Evolutionary conservation across 2,888 invertebrate species (phyloP).

Genomic region (Trachelus troglodyta): DNA sequence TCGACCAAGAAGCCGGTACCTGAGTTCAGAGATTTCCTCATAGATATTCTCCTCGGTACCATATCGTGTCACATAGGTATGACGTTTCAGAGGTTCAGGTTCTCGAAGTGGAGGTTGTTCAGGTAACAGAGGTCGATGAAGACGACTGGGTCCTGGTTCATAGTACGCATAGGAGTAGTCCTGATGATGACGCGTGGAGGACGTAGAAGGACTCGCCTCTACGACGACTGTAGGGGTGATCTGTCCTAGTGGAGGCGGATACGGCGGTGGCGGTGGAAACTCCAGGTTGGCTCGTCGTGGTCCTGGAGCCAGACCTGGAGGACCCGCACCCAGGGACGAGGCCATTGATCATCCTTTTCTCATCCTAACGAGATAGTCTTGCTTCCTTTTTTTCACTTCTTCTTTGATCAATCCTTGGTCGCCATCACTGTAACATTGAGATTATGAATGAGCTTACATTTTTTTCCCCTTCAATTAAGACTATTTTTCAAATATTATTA

Average conservation of each 20-base stretch:
- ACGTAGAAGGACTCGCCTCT: slow-evolving; percentile 12
- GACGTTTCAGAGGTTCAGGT: slow-evolving; percentile 66
- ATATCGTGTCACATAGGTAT: slow-evolving; percentile 81
- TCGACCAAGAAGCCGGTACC: slow-evolving; percentile 31
- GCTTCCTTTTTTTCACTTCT: slow-evolving; percentile 1
- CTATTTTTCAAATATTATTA: not conserved
- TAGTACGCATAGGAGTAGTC: slow-evolving; percentile 89
- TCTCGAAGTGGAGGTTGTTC: slow-evolving; percentile 49
- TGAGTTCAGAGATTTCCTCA: slow-evolving; percentile 80
- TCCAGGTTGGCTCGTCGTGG: slow-evolving; percentile 70
- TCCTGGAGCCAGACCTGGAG: slow-evolving; percentile 51
- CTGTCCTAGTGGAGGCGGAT: slow-evolving; percentile 70
- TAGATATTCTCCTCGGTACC: slow-evolving; percentile 89
- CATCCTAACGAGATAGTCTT: slow-evolving; percentile 6
- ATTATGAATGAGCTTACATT: too few species aligned
- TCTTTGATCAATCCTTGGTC: not conserved
- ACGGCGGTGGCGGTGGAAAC: slow-evolving; percentile 81
- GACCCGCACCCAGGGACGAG: slow-evolving; percentile 47
- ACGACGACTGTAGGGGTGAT: slow-evolving; percentile 58
- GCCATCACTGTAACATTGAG: not conserved
- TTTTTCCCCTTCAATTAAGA: too few species aligned
- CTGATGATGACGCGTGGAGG: slow-evolving; percentile 44
- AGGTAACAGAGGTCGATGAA: slow-evolving; percentile 76
- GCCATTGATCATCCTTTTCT: slow-evolving; percentile 48
- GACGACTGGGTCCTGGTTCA: slow-evolving; percentile 75